phyloP scores from a whole-genome alignment of 2,888 invertebrate species.

The Agrypnus murinus region DNA sequence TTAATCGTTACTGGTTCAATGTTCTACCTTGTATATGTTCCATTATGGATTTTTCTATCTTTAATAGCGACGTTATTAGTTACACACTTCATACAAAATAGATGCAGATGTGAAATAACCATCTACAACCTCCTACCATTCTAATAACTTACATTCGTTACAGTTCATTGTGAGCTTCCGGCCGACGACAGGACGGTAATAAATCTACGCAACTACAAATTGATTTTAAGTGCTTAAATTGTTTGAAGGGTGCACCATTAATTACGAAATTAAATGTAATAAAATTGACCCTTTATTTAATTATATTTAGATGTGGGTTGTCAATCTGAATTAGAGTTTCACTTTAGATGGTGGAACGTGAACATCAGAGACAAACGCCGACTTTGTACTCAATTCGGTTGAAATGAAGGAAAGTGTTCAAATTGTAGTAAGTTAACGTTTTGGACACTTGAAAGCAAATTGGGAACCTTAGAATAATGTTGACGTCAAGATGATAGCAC shows the following conservation, averaged over 20 bases:
- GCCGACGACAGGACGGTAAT: slow-evolving; percentile 34
- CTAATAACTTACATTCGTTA: slow-evolving; percentile 30
- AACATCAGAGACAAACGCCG: background rate
- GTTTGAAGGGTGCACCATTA: slow-evolving; percentile 40
- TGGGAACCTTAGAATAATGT: too few species aligned
- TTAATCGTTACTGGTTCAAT: too few species aligned
- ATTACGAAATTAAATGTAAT: slow-evolving; percentile 38
- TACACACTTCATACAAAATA: slow-evolving; percentile 5
- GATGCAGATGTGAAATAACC: slow-evolving; percentile 8
- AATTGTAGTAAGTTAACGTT: too few species aligned
- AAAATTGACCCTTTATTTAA: slow-evolving; percentile 37
- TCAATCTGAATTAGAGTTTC: slow-evolving; percentile 32
- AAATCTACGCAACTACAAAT: slow-evolving; percentile 44
- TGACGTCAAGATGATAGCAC: too few species aligned
- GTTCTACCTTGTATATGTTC: too few species aligned
- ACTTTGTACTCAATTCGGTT: background rate
- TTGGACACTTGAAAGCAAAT: too few species aligned
- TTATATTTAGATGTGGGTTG: slow-evolving; percentile 42
- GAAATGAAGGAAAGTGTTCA: background rate
- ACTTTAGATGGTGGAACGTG: background rate
- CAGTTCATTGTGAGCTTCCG: slow-evolving; percentile 40
- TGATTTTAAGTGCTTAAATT: slow-evolving; percentile 48
- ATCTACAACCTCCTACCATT: slow-evolving; percentile 20
- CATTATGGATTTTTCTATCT: too few species aligned
- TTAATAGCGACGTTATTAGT: background rate